Conservation (phyloP, 2,797 vertebrate species). For the Pelodytes ibericus region DNA sequence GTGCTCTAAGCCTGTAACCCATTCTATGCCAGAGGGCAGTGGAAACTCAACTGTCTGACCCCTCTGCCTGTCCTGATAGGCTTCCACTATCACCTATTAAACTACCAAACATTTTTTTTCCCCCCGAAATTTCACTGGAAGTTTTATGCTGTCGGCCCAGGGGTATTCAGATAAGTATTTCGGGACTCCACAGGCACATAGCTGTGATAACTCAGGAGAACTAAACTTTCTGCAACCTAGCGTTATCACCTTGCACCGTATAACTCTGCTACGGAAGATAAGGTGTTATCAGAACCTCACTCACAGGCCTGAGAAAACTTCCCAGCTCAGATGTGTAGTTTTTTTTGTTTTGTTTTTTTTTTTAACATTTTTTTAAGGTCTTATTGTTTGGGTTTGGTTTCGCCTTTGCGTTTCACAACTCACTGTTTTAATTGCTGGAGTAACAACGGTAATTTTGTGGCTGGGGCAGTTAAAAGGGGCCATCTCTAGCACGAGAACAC, state of each 20-base stretch:
- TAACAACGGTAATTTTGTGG: too few relatives aligned
- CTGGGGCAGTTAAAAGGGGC: too few relatives aligned
- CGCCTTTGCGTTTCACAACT: too few relatives aligned
- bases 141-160: constrained; percentile 76
- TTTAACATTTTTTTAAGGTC: too few relatives aligned
- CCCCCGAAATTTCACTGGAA: constrained; percentile 73
- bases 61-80: not conserved
- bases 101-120: constrained; percentile 70
- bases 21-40: not conserved
- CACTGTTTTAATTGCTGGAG: too few relatives aligned
- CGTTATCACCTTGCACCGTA: constrained; percentile 72
- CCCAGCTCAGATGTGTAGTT: not conserved
- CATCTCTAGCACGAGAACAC: too few relatives aligned
- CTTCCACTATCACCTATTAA: constrained; percentile 64
- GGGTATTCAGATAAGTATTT: constrained; percentile 78
- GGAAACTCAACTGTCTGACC: not conserved
- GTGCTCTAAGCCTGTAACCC: constrained; percentile 6
- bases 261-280: constrained; percentile 76
- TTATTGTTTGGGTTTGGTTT: too few relatives aligned
- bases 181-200: constrained; percentile 73
- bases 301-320: constrained; percentile 61
- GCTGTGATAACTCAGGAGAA: constrained; percentile 73
- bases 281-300: constrained; percentile 70
- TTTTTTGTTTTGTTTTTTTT: too few relatives aligned
- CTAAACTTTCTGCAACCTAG: constrained; percentile 68